Evolutionary conservation across 2,888 invertebrate genomes (phyloP).

Genomic region (Cantharis lateralis): DNA sequence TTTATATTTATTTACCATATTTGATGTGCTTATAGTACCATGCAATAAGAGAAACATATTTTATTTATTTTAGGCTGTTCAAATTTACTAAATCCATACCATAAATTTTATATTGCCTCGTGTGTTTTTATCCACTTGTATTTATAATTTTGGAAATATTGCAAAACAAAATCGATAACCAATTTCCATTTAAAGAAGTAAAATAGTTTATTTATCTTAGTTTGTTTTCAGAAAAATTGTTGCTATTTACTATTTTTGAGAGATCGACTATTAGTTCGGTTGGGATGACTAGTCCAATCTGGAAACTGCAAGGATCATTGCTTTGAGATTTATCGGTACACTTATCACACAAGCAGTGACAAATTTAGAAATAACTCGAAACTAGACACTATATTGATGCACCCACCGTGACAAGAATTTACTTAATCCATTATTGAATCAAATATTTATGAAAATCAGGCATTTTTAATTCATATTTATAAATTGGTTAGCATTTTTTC

Average conservation of each 20-base stretch:
- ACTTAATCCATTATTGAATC: not conserved
- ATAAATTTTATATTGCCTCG: not conserved
- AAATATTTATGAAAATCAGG: not conserved
- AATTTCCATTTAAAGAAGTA: not conserved
- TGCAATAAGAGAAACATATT: not conserved
- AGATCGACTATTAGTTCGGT: conserved; percentile 1
- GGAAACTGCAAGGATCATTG: conserved; percentile 18
- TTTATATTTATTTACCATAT: not conserved
- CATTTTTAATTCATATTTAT: not conserved
- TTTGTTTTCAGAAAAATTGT: not conserved
- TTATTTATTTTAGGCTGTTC: not conserved
- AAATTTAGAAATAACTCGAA: conserved; percentile 8
- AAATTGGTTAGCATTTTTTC: not conserved
- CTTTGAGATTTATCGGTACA: conserved; percentile 14
- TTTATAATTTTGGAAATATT: not conserved
- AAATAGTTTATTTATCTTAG: not conserved
- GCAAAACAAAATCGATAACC: not conserved
- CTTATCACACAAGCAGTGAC: conserved; percentile 13
- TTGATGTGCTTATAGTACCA: not conserved
- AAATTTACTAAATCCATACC: not conserved
- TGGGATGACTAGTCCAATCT: not conserved
- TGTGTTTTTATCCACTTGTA: not conserved
- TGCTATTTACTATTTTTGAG: not conserved
- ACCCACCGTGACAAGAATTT: not conserved
- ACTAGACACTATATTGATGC: not conserved